Evolutionary conservation across 2,113 vertebrate genomes (phyloP).

Genomic region (Junco hyemalis): DNA sequence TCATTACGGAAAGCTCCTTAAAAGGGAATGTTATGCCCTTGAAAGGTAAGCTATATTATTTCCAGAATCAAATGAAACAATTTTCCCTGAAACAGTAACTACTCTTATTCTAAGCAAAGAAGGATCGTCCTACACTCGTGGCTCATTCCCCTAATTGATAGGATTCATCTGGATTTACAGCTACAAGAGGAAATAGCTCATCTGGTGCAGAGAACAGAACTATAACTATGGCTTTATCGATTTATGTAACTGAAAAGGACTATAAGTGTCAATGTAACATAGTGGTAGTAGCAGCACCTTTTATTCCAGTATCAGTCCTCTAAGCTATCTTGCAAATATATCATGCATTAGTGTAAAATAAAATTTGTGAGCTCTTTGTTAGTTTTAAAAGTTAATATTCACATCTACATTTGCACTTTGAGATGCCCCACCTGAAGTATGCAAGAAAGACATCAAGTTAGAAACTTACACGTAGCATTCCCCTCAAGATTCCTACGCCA

Average conservation of each 20-base stretch:
- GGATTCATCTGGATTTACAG: neutral
- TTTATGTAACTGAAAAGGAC: neutral
- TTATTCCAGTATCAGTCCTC: neutral
- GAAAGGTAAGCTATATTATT: neutral
- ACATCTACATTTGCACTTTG: neutral
- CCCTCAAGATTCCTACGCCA: neutral
- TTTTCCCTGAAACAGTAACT: neutral
- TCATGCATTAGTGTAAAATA: neutral
- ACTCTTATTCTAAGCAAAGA: neutral
- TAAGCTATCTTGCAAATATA: neutral
- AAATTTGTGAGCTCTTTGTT: neutral
- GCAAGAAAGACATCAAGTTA: neutral
- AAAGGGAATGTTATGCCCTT: neutral
- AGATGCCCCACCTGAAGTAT: neutral
- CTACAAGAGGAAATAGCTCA: neutral
- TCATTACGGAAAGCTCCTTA: neutral
- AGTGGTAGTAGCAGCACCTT: neutral
- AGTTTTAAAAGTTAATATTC: neutral
- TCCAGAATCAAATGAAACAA: neutral
- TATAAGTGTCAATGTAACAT: neutral
- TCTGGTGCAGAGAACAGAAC: neutral
- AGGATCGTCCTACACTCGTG: neutral
- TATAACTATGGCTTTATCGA: neutral
- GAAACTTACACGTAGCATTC: neutral
- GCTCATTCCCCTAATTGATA: neutral